Base-by-base conservation (phyloP, 2,797 vertebrate genomes). In the Aeoliscus strigatus region DNA sequence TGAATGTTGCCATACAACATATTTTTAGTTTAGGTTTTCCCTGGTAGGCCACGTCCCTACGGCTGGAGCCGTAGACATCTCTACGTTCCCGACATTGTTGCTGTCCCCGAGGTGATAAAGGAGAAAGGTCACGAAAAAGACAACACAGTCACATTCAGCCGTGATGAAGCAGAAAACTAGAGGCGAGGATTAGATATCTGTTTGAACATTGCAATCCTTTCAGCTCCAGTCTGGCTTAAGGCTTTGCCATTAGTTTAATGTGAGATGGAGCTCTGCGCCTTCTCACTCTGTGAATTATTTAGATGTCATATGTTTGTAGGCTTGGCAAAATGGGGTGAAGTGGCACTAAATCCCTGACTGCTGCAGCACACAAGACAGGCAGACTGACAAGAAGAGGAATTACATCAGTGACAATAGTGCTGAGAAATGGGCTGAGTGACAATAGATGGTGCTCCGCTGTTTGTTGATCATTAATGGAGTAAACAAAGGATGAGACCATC, bases 281-380 rank as follows among this genome's bases (percentile, higher is more conserved):
- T 60, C 46, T 71, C 53, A 63, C 46, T 33, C 23, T 39, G 15
- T 76, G 50, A 80, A 81, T 76, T 74, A 79, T 79, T 80, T 70
- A 81, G 38, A 40, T 31, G 49, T 58, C 55, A 35, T 48, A 39
- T 70, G 61, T 56, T 57, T 60, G 45, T 64, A 39, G 59, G 46
- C 55, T 60, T 63, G 66, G 36, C 51, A 42, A 59, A 60, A 68
- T 18, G 32, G 29, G 54, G 31, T 59, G 70, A 74, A 73, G 53
- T 52, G 54, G 47, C 39, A 51, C 36, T 59, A 66, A 74, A 68
- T 58, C 66, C 50, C 37, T 50, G 67, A 66, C 39, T 63, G 28
- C 14, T 11, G 45, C 21, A 23, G 60, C 36, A 8, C 29, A 42
- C 31, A 51, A n/a, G 47, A 25, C 38, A 14, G 21, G 9, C 27